phyloP scores from a whole-genome alignment of 2,797 vertebrate species.

The Phoebastria nigripes region DNA sequence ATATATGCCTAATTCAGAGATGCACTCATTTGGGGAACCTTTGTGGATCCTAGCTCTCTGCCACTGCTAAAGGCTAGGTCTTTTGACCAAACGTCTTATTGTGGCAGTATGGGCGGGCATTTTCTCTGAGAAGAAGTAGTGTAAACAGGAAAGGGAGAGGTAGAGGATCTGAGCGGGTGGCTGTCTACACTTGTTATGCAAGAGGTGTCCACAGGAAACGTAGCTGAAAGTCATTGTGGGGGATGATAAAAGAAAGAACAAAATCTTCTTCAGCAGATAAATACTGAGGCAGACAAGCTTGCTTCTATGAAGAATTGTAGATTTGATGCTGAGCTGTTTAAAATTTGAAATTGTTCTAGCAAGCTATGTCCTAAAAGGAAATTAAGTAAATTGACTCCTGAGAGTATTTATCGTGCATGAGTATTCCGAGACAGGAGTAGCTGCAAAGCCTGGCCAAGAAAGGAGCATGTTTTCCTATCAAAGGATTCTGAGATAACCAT shows the following conservation, averaged over 20 bases:
- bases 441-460: neutral
- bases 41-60: neutral
- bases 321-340: neutral
- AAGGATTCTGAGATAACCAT: neutral
- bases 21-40: neutral
- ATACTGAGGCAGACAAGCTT: neutral
- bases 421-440: neutral
- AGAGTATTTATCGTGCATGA: neutral
- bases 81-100: neutral
- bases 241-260: neutral
- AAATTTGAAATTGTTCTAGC: neutral
- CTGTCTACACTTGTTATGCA: neutral
- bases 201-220: slow-evolving; percentile 19
- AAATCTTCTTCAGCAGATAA: neutral
- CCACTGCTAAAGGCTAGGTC: neutral
- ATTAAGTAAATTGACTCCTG: neutral
- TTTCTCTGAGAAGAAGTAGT: neutral
- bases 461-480: neutral
- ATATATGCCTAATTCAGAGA: neutral
- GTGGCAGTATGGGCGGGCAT: neutral
- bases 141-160: slow-evolving; percentile 48
- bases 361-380: neutral
- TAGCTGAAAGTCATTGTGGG: slow-evolving; percentile 10
- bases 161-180: neutral
- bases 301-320: neutral